These are phyloP conservation scores for Platerodrilus igneus DNA, from an alignment of 2,888 invertebrate genomes.

Conservation along the genomic window DNA sequence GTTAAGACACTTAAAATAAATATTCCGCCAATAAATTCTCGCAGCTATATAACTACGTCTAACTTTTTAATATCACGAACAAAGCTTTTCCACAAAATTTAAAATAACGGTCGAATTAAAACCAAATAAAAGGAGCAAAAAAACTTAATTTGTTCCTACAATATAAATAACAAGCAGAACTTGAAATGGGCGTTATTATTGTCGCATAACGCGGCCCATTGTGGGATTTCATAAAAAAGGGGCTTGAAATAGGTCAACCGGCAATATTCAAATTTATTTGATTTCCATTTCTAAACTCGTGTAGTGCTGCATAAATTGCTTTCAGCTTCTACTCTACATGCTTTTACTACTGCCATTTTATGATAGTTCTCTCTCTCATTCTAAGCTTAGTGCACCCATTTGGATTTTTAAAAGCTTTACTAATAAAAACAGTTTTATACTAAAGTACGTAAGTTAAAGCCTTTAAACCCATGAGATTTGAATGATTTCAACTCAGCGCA, in stretches of 20 bases:
- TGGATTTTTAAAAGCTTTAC: constrained; percentile 14
- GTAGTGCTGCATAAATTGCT: constrained; percentile 30
- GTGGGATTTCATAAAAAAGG: constrained; percentile 27
- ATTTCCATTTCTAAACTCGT: constrained; percentile 35
- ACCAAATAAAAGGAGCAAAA: too few relatives aligned
- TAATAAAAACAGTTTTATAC: constrained; percentile 13
- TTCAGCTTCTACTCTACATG: constrained; percentile 27
- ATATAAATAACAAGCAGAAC: too few relatives aligned
- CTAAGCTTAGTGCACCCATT: constrained; percentile 11
- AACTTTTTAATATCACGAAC: too few relatives aligned
- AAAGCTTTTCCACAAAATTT: too few relatives aligned
- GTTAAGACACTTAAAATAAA: too few relatives aligned
- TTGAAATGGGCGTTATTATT: constrained; percentile 21
- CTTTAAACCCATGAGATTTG: too few relatives aligned
- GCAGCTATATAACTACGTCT: too few relatives aligned
- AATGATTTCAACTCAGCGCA: too few relatives aligned
- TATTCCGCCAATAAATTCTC: too few relatives aligned
- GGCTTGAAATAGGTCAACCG: constrained; percentile 33
- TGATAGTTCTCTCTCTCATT: constrained; percentile 9
- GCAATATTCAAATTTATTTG: constrained; percentile 37
- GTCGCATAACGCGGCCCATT: constrained; percentile 23
- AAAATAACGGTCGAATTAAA: too few relatives aligned
- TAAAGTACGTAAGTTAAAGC: too few relatives aligned
- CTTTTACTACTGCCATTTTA: constrained; percentile 14
- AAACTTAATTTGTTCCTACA: too few relatives aligned